These are phyloP conservation scores for Protobothrops mucrosquamatus DNA, from an alignment of 2,113 vertebrate genomes.

Conservation along the genomic window DNA sequence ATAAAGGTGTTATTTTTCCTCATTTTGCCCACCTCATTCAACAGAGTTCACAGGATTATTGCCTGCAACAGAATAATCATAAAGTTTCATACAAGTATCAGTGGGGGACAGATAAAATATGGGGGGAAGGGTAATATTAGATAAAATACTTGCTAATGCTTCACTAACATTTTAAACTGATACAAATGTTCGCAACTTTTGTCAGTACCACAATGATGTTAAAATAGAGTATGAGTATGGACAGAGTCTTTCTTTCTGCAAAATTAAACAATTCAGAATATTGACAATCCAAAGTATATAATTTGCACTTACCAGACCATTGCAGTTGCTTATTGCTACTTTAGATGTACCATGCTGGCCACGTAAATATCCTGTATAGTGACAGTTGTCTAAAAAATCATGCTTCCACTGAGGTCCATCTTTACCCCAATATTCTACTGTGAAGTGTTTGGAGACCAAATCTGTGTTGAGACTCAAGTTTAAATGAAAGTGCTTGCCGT, in stretches of 20 bases:
- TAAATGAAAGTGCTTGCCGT: conserved; percentile 98
- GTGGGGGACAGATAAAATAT: not conserved
- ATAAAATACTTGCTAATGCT: not conserved
- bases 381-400: conserved; percentile 86
- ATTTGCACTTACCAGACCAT: conserved; percentile 90
- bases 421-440: conserved; percentile 96
- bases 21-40: not conserved
- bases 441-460: conserved; percentile 95
- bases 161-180: not conserved
- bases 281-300: conserved; percentile 8
- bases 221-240: not conserved
- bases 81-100: not conserved
- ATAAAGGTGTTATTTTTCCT: not conserved
- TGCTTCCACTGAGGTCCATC: conserved; percentile 90
- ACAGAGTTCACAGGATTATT: not conserved
- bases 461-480: conserved; percentile 95
- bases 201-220: not conserved
- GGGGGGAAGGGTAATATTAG: not conserved
- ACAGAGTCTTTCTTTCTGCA: not conserved
- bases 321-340: conserved; percentile 96
- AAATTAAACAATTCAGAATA: conserved; percentile 24
- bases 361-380: conserved; percentile 91
- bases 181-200: not conserved
- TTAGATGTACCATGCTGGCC: conserved; percentile 83
- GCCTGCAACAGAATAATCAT: not conserved